phyloP scores from a whole-genome alignment of 2,888 invertebrate genomes.

The Caenorhabditis imperialis region DNA sequence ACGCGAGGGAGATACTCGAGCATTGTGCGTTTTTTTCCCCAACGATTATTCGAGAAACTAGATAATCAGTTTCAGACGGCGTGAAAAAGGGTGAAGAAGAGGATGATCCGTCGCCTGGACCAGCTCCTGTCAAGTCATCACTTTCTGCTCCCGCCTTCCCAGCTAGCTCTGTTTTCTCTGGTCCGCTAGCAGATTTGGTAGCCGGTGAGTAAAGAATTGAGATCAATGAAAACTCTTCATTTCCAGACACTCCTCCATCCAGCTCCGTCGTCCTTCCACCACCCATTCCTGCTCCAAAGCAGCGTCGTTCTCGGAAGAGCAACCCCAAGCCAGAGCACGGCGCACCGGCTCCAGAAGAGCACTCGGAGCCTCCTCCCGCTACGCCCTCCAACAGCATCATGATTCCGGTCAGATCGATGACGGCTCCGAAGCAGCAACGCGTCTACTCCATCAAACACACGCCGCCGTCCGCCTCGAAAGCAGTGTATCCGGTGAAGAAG shows the following conservation, averaged over 20 bases:
- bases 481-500: slow-evolving; percentile 24
- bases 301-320: no score
- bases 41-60: no score
- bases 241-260: slow-evolving; percentile 5
- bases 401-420: not conserved
- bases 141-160: not conserved
- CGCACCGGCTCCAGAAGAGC: no score
- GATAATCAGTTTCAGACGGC: slow-evolving; percentile 7
- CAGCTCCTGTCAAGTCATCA: no score
- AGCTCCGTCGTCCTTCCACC: no score
- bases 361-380: no score
- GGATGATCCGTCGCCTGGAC: no score
- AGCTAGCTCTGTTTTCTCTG: not conserved
- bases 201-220: not conserved
- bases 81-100: slow-evolving; percentile 1
- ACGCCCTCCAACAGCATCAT: not conserved
- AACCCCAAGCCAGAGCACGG: no score
- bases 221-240: not conserved
- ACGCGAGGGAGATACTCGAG: slow-evolving; percentile 16
- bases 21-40: slow-evolving; percentile 26
- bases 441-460: not conserved
- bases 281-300: no score
- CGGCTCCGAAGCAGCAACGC: not conserved
- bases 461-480: not conserved
- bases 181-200: slow-evolving; percentile 12